These are phyloP conservation scores for Suncus etruscus DNA, from an alignment of 2,113 vertebrate species.

Conservation along the genomic window DNA sequence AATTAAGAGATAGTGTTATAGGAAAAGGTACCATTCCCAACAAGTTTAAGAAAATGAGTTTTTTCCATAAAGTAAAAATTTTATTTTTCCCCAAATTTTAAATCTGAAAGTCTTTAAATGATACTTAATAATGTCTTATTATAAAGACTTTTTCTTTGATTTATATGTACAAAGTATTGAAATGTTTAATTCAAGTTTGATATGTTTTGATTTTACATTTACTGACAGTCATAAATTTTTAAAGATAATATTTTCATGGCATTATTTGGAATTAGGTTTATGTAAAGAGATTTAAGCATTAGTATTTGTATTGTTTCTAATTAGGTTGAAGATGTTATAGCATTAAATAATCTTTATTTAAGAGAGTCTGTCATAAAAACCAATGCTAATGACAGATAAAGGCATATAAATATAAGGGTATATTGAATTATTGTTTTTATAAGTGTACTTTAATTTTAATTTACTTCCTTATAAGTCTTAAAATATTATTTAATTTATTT, in stretches of 20 bases:
- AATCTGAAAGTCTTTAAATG: conserved; percentile 32
- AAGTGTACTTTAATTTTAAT: conserved; percentile 61
- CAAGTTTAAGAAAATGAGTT: neutral
- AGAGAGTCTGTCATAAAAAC: neutral
- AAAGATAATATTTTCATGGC: conserved; percentile 9
- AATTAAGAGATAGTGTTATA: conserved; percentile 29
- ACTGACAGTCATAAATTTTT: neutral
- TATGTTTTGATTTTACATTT: conserved; percentile 19
- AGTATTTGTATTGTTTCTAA: conserved; percentile 37
- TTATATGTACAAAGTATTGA: conserved; percentile 26
- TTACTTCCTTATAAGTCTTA: conserved; percentile 60
- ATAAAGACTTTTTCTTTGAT: neutral
- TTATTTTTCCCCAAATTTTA: conserved; percentile 11
- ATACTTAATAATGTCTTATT: conserved; percentile 21
- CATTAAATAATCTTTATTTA: conserved; percentile 30
- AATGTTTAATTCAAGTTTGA: neutral
- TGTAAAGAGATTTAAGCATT: neutral
- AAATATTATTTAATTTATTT: conserved; percentile 69
- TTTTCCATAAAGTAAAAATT: neutral
- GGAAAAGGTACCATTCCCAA: conserved; percentile 14
- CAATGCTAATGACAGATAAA: neutral
- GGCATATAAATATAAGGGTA: neutral
- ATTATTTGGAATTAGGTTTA: conserved; percentile 39
- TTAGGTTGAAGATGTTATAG: conserved; percentile 35
- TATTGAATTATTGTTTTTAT: neutral